Percentiles rank a stretch among this genome's conserved stretches.
Conservation (phyloP, 2,113 vertebrate species). For the Syngnathus floridae region DNA sequence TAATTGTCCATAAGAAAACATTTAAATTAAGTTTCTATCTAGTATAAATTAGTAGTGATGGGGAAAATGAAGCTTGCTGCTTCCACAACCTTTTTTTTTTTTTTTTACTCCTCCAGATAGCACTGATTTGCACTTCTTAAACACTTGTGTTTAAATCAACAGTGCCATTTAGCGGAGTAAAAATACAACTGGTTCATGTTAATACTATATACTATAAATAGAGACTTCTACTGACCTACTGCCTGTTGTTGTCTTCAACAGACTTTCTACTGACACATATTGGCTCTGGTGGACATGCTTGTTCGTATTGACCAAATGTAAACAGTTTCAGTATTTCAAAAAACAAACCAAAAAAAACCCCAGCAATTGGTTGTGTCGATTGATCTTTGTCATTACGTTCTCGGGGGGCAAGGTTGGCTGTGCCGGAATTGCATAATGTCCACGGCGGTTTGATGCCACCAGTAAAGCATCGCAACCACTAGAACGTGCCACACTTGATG, state of each 20-base stretch:
- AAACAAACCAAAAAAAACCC: neutral
- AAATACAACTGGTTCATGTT: no score
- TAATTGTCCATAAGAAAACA: constrained; percentile 12
- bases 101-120: no score
- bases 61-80: no score
- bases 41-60: no score
- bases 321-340: neutral
- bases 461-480: constrained; percentile 96
- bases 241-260: neutral
- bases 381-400: constrained; percentile 25
- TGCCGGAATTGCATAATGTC: constrained; percentile 92
- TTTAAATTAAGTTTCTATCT: no score
- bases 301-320: neutral
- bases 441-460: constrained; percentile 95
- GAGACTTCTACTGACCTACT: constrained; percentile 17
- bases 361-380: neutral
- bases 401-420: constrained; percentile 77
- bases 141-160: no score
- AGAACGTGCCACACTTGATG: constrained; percentile 98
- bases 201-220: constrained; percentile 9
- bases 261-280: neutral
- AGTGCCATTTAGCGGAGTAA: no score
- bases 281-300: neutral
- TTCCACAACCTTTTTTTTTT: no score
- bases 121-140: no score